Percentiles rank a stretch among this genome's conserved stretches.
phyloP scores from a whole-genome alignment of 2,888 invertebrate species.

The Dendrolimus houi region DNA sequence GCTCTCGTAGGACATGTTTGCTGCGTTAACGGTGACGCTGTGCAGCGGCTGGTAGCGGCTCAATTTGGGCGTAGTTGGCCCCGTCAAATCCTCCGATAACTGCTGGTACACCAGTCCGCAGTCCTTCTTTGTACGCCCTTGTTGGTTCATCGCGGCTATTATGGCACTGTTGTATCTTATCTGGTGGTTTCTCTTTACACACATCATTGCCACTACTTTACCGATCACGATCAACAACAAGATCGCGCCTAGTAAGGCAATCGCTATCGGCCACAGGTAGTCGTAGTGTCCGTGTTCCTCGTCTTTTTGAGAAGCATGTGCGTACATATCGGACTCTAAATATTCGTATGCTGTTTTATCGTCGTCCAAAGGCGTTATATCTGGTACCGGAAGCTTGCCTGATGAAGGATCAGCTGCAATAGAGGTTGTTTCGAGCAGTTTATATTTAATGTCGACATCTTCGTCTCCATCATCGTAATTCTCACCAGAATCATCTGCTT shows the following conservation, averaged over 20 bases:
- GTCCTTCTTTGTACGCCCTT: conserved; percentile 78
- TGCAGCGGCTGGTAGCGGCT: conserved; percentile 79
- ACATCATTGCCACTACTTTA: conserved; percentile 65
- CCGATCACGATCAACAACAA: conserved; percentile 71
- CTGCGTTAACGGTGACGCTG: conserved; percentile 57
- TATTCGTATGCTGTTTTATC: conserved; percentile 42
- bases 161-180: conserved; percentile 70
- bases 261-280: conserved; percentile 75
- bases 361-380: conserved; percentile 54
- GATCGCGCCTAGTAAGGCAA: conserved; percentile 75
- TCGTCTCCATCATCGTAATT: conserved; percentile 22
- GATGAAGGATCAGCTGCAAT: conserved; percentile 14
- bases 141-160: conserved; percentile 72
- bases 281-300: conserved; percentile 63
- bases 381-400: conserved; percentile 16
- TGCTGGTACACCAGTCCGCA: conserved; percentile 87
- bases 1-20: conserved; percentile 75
- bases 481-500: conserved; percentile 34
- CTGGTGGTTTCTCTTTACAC: conserved; percentile 49
- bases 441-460: conserved; percentile 57
- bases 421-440: conserved; percentile 45
- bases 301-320: conserved; percentile 46
- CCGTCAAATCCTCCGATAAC: conserved; percentile 84
- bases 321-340: conserved; percentile 39
- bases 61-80: conserved; percentile 81